A percentile compares a stretch with the other conserved stretches of the same genome.
Conservation (phyloP, 2,888 invertebrate genomes). For the Melinopterus prodromus region DNA sequence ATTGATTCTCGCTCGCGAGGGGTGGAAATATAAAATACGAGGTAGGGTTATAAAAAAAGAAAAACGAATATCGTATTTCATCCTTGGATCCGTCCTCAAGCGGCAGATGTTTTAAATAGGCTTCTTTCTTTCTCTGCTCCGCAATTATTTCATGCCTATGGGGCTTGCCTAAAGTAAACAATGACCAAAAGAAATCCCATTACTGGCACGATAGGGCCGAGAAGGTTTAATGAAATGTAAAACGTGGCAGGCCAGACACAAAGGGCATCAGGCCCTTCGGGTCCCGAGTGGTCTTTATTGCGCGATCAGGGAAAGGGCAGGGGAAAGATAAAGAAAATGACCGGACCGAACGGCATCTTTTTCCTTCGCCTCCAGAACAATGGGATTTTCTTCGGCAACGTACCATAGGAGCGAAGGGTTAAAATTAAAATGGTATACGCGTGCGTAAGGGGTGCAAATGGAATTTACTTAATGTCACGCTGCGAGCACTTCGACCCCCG, state of each 20-base stretch:
- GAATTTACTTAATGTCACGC: constrained; percentile 4
- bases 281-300: neutral
- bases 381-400: neutral
- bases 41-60: neutral
- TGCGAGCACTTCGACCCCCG: neutral
- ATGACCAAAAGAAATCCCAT: constrained; percentile 4
- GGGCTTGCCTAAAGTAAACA: neutral
- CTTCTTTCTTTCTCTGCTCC: neutral
- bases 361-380: neutral
- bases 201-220: constrained; percentile 4
- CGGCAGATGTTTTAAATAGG: neutral
- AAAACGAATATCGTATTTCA: neutral
- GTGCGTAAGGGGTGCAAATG: constrained; percentile 4
- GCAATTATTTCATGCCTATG: neutral
- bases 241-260: neutral
- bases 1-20: constrained; percentile 4
- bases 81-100: neutral
- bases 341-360: neutral
- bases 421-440: neutral
- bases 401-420: neutral
- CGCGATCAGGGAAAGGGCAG: neutral
- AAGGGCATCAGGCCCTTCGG: neutral
- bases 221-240: neutral
- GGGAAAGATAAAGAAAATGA: constrained; percentile 4
- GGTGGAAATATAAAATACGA: neutral